These are phyloP conservation scores for Torymus tubicola DNA, from an alignment of 2,888 invertebrate species.

Conservation along the genomic window DNA sequence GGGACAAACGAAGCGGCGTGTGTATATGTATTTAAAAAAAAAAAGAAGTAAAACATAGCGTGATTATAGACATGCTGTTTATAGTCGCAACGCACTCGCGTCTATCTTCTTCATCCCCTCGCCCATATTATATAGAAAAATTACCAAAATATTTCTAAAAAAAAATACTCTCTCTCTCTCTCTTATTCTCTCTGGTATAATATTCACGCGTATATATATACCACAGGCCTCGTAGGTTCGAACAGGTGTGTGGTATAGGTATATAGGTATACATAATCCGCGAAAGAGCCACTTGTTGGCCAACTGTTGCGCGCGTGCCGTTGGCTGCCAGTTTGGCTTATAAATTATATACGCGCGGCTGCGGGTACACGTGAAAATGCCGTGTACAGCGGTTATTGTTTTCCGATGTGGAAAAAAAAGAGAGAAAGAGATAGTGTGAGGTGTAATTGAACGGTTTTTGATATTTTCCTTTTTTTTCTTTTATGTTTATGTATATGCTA, in stretches of 20 bases:
- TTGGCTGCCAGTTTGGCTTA: conserved; percentile 64
- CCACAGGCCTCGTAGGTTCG: not conserved
- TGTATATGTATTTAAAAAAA: conserved; percentile 31
- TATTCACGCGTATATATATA: not conserved
- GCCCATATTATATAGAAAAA: no score
- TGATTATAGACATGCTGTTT: no score
- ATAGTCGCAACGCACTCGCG: no score
- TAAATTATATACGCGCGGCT: conserved; percentile 60
- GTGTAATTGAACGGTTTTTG: not conserved
- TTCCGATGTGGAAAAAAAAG: not conserved
- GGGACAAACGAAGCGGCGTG: conserved; percentile 18
- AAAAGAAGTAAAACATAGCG: no score
- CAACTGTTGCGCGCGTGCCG: conserved; percentile 71
- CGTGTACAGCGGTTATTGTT: no score
- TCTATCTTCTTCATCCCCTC: no score
- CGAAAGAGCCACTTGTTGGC: conserved; percentile 75
- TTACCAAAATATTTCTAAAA: no score
- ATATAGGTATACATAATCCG: conserved; percentile 23
- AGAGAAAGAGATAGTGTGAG: conserved; percentile 10
- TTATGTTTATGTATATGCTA: no score
- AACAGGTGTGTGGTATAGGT: not conserved
- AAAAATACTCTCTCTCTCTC: no score
- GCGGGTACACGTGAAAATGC: no score
- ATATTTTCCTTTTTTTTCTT: no score
- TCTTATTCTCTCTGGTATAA: no score